phyloP scores from a whole-genome alignment of 2,888 invertebrate species.

The Apamea monoglypha region DNA sequence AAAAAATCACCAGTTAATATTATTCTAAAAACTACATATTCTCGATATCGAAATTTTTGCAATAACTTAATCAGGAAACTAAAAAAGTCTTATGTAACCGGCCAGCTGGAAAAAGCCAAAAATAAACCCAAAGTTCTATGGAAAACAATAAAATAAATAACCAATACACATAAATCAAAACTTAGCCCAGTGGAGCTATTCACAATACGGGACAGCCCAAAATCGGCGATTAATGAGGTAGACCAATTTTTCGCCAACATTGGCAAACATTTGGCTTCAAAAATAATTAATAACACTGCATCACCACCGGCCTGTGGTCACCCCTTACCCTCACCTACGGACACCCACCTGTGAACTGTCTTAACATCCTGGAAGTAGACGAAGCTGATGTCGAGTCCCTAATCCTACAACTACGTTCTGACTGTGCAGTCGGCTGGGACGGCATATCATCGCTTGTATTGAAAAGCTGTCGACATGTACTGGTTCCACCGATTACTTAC shows the following conservation, averaged over 20 bases:
- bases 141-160: slow-evolving; percentile 8
- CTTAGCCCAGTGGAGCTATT: neutral
- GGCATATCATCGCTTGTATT: too few species aligned
- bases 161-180: neutral
- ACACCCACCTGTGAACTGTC: too few species aligned
- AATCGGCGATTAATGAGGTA: neutral
- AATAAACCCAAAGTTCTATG: neutral
- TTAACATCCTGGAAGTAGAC: too few species aligned
- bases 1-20: slow-evolving; percentile 17
- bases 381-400: too few species aligned
- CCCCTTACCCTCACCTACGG: too few species aligned
- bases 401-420: too few species aligned
- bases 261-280: slow-evolving; percentile 4
- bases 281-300: too few species aligned
- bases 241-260: neutral
- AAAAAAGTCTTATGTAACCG: neutral
- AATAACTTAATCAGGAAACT: neutral
- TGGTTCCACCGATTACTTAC: too few species aligned
- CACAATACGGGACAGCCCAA: neutral
- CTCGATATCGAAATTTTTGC: neutral
- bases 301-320: too few species aligned
- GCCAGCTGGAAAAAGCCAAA: neutral
- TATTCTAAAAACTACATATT: neutral
- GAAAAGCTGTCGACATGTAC: too few species aligned
- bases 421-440: too few species aligned